phyloP scores from a whole-genome alignment of 30 jellyfish, hydroid and myxozoan species.

The Aurelia aurita complex sp. Pacific region DNA sequence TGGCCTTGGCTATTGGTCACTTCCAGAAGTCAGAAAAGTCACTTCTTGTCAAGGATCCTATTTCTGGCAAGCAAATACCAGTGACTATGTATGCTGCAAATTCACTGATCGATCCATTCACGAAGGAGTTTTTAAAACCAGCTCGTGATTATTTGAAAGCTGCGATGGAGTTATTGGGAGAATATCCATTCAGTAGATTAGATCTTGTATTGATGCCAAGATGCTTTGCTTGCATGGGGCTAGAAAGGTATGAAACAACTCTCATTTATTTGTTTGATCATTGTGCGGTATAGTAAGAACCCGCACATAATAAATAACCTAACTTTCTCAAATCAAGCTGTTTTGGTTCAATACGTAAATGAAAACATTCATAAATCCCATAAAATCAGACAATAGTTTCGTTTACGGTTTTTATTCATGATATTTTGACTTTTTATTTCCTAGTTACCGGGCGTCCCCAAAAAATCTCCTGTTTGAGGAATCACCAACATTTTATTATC shows the following conservation, averaged over 20 bases:
- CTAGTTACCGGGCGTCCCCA: too few relatives aligned
- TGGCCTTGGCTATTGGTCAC: slow-evolving; percentile 73
- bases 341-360: too few relatives aligned
- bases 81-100: slow-evolving; percentile 68
- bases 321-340: too few relatives aligned
- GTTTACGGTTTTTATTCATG: too few relatives aligned
- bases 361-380: too few relatives aligned
- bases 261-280: too few relatives aligned
- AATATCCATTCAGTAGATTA: slow-evolving; percentile 78
- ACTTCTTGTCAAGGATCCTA: slow-evolving; percentile 21
- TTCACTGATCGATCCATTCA: slow-evolving; percentile 47
- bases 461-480: too few relatives aligned
- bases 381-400: too few relatives aligned
- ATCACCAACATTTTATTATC: too few relatives aligned
- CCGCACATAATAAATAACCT: too few relatives aligned
- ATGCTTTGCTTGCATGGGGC: slow-evolving; percentile 92
- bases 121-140: slow-evolving; percentile 53
- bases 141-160: slow-evolving; percentile 54
- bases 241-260: slow-evolving; percentile 60
- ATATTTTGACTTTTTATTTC: too few relatives aligned
- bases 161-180: slow-evolving; percentile 73
- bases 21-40: slow-evolving; percentile 22
- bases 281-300: too few relatives aligned
- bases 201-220: slow-evolving; percentile 90
- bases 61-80: slow-evolving; percentile 39